A percentile compares a stretch with the other conserved stretches of the same genome.
These are phyloP conservation scores for Ataeniobius toweri DNA, from an alignment of 2,797 vertebrate genomes.

Conservation along the genomic window DNA sequence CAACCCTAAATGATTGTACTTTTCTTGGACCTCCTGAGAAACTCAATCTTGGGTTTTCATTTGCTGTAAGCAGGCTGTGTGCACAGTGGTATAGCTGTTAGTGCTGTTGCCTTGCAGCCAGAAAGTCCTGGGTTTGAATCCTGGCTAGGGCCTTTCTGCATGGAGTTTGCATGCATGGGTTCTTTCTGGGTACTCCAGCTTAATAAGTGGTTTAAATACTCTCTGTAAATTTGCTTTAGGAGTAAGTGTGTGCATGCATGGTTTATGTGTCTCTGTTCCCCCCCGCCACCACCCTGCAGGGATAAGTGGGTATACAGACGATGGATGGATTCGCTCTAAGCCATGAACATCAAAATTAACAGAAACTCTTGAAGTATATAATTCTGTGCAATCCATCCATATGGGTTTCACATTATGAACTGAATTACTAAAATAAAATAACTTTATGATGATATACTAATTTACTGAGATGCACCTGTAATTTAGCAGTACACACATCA, in stretches of 20 bases:
- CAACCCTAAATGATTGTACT: neutral
- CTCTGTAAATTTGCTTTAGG: neutral
- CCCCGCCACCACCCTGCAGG: neutral
- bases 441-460: neutral
- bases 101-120: neutral
- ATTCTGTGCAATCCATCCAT: neutral
- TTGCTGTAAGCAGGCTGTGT: neutral
- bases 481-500: slow-evolving; percentile 24
- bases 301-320: neutral
- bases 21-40: neutral
- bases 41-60: neutral
- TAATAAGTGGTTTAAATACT: neutral
- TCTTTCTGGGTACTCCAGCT: neutral
- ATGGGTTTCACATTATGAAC: neutral
- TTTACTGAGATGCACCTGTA: slow-evolving; percentile 1
- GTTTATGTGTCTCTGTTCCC: neutral
- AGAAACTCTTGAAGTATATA: neutral
- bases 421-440: neutral
- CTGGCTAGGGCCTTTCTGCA: neutral
- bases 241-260: neutral
- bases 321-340: neutral
- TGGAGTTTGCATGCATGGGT: neutral
- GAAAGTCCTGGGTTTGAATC: neutral
- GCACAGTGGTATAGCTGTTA: neutral
- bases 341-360: neutral